Evolutionary conservation across 2,113 vertebrate genomes (phyloP), one percentile per base, ranked within the genome.

Genomic region (Melospiza georgiana): DNA sequence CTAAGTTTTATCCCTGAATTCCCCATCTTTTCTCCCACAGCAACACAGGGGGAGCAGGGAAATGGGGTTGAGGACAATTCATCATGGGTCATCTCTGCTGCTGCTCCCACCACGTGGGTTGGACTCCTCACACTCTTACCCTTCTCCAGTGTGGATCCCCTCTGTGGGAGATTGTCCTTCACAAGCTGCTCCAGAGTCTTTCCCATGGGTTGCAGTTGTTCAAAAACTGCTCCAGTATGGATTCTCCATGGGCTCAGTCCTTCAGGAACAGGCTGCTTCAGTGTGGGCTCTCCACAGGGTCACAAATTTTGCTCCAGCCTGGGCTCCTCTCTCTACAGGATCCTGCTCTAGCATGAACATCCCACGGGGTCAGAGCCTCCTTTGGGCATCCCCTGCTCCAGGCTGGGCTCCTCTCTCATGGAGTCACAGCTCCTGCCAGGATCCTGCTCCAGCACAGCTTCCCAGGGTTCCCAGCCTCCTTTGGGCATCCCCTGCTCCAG

Each of bases 201-300:
- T 66, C 6, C 7, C 15, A 6, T 6, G 19, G 22, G 19, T 2
- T 66, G 15, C 11, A 59, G 21, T 6, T 59, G 10, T 37, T 49
- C n/a, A 43, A 10, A 22, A 21, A 25, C 9, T 54, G 11, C 12
- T 22, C 12, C 39, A 78, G 9, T 2, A 2, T 52, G 11, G 12
- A 5, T 18, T 6, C 18, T 39, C 12, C 30, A 10, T 2, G 21
- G 10, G 3, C 3, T 49, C n/a, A 61, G 7, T 41, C 11, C 24
- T 28, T 39, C 19, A n/a, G 54, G 35, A 69, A 9, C 14, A 59
- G 12, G 11, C 14, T 65, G 12, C 8, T 61, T 18, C 52, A 48
- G 14, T 1, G 3, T 46, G 20, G 14, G 4, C 7, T 4, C 20
- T 10, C 14, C 28, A 24, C 1, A 2, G 4, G 9, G 13, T 43